These are phyloP conservation scores for Otocyon megalotis DNA, from an alignment of 2,113 vertebrate genomes.

Conservation along the genomic window DNA sequence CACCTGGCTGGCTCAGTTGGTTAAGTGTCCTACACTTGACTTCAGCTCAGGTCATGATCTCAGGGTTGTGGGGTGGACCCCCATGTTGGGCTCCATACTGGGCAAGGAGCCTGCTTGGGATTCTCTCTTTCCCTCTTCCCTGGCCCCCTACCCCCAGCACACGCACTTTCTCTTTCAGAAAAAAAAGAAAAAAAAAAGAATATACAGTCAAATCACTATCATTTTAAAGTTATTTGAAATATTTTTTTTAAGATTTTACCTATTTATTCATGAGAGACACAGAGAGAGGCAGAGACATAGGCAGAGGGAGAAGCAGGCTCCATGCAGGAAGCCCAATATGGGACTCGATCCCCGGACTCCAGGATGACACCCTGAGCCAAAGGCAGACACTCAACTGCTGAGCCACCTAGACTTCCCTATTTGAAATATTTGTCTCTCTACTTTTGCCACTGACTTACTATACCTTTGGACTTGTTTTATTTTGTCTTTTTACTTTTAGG, in stretches of 20 bases:
- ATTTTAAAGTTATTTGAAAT: too few species aligned
- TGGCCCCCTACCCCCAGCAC: neutral
- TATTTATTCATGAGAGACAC: too few species aligned
- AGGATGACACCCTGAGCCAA: neutral
- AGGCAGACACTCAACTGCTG: neutral
- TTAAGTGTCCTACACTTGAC: neutral
- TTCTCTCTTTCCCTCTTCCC: neutral
- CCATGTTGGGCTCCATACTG: neutral
- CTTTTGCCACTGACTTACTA: neutral
- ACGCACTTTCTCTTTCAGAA: neutral
- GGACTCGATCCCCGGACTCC: neutral
- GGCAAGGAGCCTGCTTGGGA: neutral
- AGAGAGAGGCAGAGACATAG: too few species aligned
- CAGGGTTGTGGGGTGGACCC: neutral
- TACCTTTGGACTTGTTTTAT: slow-evolving; percentile 37
- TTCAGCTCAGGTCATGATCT: neutral
- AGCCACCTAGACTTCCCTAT: neutral
- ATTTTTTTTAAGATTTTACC: too few species aligned
- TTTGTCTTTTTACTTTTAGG: slow-evolving; percentile 19
- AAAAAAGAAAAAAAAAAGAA: neutral
- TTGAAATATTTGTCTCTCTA: slow-evolving; percentile 37
- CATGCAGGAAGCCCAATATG: neutral
- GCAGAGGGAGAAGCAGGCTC: neutral
- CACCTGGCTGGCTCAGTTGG: neutral
- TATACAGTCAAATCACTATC: neutral